Percentiles rank a stretch among this genome's conserved stretches.
Conservation (phyloP, 2,113 vertebrate species). For the Oenanthe melanoleuca region DNA sequence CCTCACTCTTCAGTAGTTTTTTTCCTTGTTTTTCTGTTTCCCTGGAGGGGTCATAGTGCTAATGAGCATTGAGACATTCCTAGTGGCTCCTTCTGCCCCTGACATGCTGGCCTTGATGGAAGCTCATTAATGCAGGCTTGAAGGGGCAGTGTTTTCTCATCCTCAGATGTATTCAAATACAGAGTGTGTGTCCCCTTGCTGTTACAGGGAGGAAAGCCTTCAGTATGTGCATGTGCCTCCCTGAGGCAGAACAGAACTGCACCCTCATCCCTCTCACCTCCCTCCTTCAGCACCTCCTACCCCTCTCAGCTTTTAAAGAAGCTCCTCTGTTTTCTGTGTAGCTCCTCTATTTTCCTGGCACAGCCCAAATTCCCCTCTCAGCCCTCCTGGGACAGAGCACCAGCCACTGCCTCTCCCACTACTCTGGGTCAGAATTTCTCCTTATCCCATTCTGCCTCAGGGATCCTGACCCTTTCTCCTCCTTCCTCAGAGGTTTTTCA, state of each 20-base stretch:
- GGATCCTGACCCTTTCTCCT: neutral
- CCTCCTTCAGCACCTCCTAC: neutral
- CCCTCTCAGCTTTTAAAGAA: neutral
- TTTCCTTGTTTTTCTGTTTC: neutral
- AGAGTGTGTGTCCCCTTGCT: neutral
- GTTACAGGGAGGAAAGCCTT: neutral
- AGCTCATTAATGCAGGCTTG: slow-evolving; percentile 14
- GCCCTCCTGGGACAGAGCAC: neutral
- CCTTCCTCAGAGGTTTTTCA: neutral
- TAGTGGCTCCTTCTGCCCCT: neutral
- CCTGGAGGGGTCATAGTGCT: slow-evolving; percentile 11
- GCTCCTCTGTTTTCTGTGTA: neutral
- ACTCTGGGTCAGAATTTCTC: neutral
- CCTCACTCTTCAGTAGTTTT: neutral
- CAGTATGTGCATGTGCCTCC: neutral
- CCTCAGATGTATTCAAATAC: neutral
- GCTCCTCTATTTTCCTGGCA: neutral
- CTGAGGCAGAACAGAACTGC: neutral
- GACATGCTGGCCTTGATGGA: neutral
- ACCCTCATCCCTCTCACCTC: neutral
- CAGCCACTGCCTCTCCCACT: neutral
- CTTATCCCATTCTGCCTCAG: neutral
- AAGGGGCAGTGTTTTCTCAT: neutral
- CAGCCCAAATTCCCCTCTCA: neutral
- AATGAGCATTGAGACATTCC: neutral